Conservation (phyloP, 1,140 invertebrate species). For the Anastatus disparis region DNA sequence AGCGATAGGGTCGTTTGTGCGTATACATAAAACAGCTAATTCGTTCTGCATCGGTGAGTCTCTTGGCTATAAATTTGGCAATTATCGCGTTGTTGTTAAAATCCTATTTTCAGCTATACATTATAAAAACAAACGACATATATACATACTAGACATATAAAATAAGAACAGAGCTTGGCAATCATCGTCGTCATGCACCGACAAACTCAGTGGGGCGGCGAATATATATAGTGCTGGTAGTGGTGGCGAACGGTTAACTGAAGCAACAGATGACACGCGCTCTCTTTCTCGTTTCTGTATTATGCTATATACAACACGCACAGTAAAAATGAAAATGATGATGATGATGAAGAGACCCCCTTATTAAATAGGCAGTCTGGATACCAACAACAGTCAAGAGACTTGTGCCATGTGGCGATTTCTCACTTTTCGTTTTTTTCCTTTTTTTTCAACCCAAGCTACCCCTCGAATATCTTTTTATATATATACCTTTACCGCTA, state of each 20-base stretch:
- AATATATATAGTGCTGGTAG: too few species aligned
- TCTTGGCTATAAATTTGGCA: not conserved
- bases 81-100: slow-evolving; percentile 38
- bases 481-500: too few species aligned
- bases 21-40: not conserved
- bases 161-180: too few species aligned
- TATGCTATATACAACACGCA: too few species aligned
- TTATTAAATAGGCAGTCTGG: slow-evolving; percentile 32
- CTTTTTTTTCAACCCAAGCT: too few species aligned
- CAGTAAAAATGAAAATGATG: too few species aligned
- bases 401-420: slow-evolving; percentile 40
- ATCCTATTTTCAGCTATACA: slow-evolving; percentile 24
- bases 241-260: slow-evolving; percentile 25
- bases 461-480: not conserved
- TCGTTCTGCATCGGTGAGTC: too few species aligned
- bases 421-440: slow-evolving; percentile 34
- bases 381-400: not conserved
- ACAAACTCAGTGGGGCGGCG: too few species aligned
- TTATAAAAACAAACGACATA: too few species aligned
- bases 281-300: too few species aligned
- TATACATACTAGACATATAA: not conserved
- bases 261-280: slow-evolving; percentile 42
- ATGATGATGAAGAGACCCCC: slow-evolving; percentile 26
- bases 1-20: not conserved
- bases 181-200: slow-evolving; percentile 30